Evolutionary conservation across 2,888 invertebrate species (phyloP), one percentile per base, ranked within the genome.

Genomic region (Bruchidius siliquastri): DNA sequence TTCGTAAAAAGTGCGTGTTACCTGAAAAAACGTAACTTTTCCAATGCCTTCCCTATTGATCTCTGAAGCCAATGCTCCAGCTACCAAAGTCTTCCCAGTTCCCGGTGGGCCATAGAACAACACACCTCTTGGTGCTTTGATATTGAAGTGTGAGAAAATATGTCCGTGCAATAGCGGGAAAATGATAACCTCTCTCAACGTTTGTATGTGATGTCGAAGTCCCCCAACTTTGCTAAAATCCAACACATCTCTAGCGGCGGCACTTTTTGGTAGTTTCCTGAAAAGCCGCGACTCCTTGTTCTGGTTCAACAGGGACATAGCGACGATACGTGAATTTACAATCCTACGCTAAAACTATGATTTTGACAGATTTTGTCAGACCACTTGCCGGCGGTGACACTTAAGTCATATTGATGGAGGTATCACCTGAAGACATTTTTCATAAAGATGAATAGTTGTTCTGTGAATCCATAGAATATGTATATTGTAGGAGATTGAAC

Each of bases 101-200:
- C 84, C 86, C 79, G 86, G 86, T 26, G 86, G 86, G 71, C 86
- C 86, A 75, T 85, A 82, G 79, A 86, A 86, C 1, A 86, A 76
- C 0, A 86, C 84, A 20, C 86, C 86, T 74, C 84, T 78, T 0
- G 86, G 85, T 21, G 85, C 80, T 77, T 85, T 85, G 10, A 86
- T 83, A 73, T 85, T 82, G 76, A 86, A 86, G 78, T 85, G 82
- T 18, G 82, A 75, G 76, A 83, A 86, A 30, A 86, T 80, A 78
- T 86, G 82, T 20, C 81, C 81, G 76, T 86, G 85, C 21, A 86
- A 74, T 74, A 86, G 77, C 2, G 86, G 86, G 71, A 85, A 83
- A 71, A 86, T 85, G 20, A 86, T 83, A 0, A 83, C 79, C 76
- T 86, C 85, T 67, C 84, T 79, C 73, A 86, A 77, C 49, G 82